phyloP scores from a whole-genome alignment of 2,797 vertebrate species.

The Euphonia xanthogaster region DNA sequence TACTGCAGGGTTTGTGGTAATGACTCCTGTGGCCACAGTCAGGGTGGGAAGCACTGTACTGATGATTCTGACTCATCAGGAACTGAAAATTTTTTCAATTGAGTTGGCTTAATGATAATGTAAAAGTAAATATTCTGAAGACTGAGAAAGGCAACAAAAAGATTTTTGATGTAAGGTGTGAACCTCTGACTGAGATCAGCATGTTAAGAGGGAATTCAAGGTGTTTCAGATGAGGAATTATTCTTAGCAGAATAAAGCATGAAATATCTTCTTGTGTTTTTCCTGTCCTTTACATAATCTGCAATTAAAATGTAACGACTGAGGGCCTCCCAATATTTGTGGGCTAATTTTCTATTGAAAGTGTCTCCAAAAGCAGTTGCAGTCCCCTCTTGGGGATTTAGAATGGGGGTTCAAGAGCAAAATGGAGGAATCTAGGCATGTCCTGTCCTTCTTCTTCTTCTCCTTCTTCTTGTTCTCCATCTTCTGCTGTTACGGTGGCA shows the following conservation, averaged over 20 bases:
- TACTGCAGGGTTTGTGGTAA: background rate
- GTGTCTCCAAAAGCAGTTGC: background rate
- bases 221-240: background rate
- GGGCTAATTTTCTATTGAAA: background rate
- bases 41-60: background rate
- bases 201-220: background rate
- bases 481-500: no score
- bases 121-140: background rate
- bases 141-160: background rate
- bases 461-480: no score
- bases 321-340: background rate
- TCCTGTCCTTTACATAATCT: background rate
- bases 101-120: background rate
- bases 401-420: no score
- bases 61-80: constrained; percentile 35
- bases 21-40: background rate
- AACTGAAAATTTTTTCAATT: background rate
- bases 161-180: background rate
- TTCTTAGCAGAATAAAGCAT: background rate
- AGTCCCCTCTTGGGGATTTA: background rate
- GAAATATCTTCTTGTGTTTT: background rate
- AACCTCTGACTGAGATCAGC: background rate
- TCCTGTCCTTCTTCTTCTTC: no score
- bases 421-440: no score
- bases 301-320: background rate